Base-by-base conservation (phyloP, 2,797 vertebrate species). In the Acanthornis magna region DNA sequence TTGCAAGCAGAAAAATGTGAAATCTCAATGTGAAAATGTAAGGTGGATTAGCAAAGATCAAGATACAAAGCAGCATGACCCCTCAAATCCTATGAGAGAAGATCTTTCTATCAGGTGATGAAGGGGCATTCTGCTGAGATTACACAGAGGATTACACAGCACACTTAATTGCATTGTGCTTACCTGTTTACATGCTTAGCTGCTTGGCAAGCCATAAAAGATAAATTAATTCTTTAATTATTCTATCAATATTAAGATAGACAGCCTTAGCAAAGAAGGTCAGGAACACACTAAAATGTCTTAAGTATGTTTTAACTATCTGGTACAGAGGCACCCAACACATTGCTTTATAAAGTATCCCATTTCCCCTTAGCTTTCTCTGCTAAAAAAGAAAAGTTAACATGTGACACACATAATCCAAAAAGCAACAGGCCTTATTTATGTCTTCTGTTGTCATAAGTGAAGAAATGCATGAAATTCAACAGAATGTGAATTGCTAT, bases 1-100 rank as follows among this genome's bases (percentile, higher is more conserved):
- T 47, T 75, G 78, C 40, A 61, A 91, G n/a, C 30, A 89, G 51
- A 94, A 95, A 91, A 94, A 76, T 27, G 53, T n/a, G 25, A 83
- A 86, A 58, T 43, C 51, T 81, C 66, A 21, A 19, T n/a, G 26
- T 61, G 72, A 81, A 95, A 93, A 81, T 1, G 2, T 26, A 76
- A 87, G 13, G 45, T 60, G 21, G 48, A 89, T 85, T 77, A 85
- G 75, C 32, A 82, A 96, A 94, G 34, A 55, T 85, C 82, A 92
- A 72, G 57, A 77, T 27, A 87, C 65, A 92, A 89, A 67, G 53
- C 40, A 87, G 51, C 68, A 73, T 54, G 62, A 84, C 65, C 58
- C 50, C 13, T 84, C 54, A 88, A 42, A 91, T 81, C 58, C 57
- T 40, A 19, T 18, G 34, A 58, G 29, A 58, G 65, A 85, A 88